Evolutionary conservation across 2,113 vertebrate species (phyloP), one percentile per base, ranked within the genome.

Genomic region (Eleginops maclovinus): DNA sequence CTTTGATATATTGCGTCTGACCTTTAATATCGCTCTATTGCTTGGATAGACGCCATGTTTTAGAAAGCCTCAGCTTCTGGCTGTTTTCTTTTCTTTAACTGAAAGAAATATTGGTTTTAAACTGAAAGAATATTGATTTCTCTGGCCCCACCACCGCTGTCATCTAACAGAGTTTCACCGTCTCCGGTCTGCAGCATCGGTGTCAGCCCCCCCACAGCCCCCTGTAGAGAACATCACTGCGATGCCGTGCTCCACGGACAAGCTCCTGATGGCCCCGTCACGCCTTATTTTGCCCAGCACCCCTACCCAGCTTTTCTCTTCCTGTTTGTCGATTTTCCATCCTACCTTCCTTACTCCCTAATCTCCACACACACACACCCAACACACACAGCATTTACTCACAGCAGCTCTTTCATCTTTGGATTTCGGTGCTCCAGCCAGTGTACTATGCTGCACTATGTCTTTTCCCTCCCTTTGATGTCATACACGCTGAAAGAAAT

Each of bases 121-220:
- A 65, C 74, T 82, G 61, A 85, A 78, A 80, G 63, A 26, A 36
- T 82, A 88, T 87, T 87, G 81, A 87, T 87, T 88, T 79, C 31
- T 72, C 11, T 44, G 46, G 26, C 50, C 68, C 62, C 65, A 79
- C 72, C 64, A 58, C 60, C 60, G 62, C 69, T 74, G 83, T 81
- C 77, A 80, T 73, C 77, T 54, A 54, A 72, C 72, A 41, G 41
- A 47, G 56, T 56, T 44, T 14, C 28, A 60, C 47, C 59, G 36
- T 49, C 50, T 58, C 44, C 69, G 40, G 54, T 79, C 56, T 59
- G 36, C 51, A 44, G 41, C 53, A 26, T 71, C 16, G n/a, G 51
- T 41, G 56, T 68, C 67, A 47, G 0, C 16, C 7, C 6, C 47
- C 47, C 31, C 49, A 11, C 53, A 17, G 46, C 68, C 41, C 62